Conservation (phyloP, 1,140 invertebrate genomes). For the Diprion similis region DNA sequence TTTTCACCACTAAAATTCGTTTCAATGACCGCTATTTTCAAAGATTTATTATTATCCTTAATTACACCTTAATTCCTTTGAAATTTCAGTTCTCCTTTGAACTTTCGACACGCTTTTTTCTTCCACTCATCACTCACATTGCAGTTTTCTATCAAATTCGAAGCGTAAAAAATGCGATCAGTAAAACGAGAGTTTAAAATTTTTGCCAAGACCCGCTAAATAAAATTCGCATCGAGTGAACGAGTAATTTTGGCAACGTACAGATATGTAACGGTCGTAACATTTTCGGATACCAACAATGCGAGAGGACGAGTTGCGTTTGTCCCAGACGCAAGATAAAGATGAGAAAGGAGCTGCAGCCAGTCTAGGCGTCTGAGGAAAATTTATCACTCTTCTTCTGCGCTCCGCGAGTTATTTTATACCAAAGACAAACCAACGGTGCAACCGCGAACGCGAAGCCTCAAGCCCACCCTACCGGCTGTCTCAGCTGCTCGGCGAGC, state of each 20-base stretch:
- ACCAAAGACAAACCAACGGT: conserved; percentile 46
- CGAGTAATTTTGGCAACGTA: too few relatives aligned
- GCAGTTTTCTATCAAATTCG: too few relatives aligned
- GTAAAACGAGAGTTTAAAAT: neutral
- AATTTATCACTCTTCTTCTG: conserved; percentile 52
- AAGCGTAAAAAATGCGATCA: neutral
- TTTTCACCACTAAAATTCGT: too few relatives aligned
- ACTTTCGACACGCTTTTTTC: neutral
- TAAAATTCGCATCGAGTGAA: too few relatives aligned
- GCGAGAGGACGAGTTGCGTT: too few relatives aligned
- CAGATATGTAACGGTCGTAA: too few relatives aligned
- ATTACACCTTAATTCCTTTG: too few relatives aligned
- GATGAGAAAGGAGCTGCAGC: neutral
- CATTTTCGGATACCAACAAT: too few relatives aligned
- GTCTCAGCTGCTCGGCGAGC: conserved; percentile 53
- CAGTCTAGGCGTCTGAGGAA: conserved; percentile 5
- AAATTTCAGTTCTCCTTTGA: neutral
- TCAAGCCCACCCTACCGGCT: conserved; percentile 35
- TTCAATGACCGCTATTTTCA: too few relatives aligned
- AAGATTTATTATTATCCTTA: too few relatives aligned
- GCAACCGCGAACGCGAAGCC: conserved; percentile 29
- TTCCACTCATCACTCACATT: too few relatives aligned
- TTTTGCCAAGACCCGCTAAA: too few relatives aligned
- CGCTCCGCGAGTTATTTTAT: conserved; percentile 47
- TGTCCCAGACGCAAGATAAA: neutral